Evolutionary conservation across 2,888 invertebrate species (phyloP).

Genomic region (Caenorhabditis sinica): DNA sequence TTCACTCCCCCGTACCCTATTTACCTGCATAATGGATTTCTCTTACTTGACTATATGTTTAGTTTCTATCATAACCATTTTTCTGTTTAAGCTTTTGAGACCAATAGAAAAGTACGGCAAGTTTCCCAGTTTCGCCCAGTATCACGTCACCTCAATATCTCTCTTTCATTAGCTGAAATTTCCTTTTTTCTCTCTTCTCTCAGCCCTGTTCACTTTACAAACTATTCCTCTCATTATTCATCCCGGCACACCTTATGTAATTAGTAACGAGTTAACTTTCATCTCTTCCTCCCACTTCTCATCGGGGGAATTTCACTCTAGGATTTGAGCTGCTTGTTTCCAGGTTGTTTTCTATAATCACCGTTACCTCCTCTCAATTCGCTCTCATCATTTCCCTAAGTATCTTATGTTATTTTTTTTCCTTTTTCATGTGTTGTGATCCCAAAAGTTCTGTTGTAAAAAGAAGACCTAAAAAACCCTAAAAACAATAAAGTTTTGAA

Average conservation of each 20-base stretch:
- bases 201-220: constrained; percentile 39
- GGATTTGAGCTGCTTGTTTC: constrained; percentile 51
- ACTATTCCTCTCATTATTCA: constrained; percentile 23
- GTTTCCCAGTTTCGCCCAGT: constrained; percentile 4
- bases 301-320: constrained; percentile 6
- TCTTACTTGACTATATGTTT: constrained; percentile 2
- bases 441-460: constrained; percentile 20
- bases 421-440: constrained; percentile 53
- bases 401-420: not conserved
- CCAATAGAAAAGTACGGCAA: constrained; percentile 55
- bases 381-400: not conserved
- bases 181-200: constrained; percentile 12
- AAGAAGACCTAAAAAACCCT: constrained; percentile 27
- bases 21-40: constrained; percentile 44
- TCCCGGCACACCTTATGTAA: constrained; percentile 30
- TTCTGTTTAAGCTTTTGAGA: constrained; percentile 21
- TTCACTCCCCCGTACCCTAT: constrained; percentile 11
- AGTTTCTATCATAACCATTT: constrained; percentile 40
- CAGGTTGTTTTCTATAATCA: constrained; percentile 50
- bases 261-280: constrained; percentile 32
- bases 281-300: constrained; percentile 15
- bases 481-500: constrained; percentile 46
- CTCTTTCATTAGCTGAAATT: not conserved
- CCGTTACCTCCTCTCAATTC: constrained; percentile 23
- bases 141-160: constrained; percentile 13